A percentile compares a stretch with the other conserved stretches of the same genome.
These are phyloP conservation scores for Eleutherodactylus coqui DNA, from an alignment of 2,797 vertebrate genomes.

Conservation along the genomic window DNA sequence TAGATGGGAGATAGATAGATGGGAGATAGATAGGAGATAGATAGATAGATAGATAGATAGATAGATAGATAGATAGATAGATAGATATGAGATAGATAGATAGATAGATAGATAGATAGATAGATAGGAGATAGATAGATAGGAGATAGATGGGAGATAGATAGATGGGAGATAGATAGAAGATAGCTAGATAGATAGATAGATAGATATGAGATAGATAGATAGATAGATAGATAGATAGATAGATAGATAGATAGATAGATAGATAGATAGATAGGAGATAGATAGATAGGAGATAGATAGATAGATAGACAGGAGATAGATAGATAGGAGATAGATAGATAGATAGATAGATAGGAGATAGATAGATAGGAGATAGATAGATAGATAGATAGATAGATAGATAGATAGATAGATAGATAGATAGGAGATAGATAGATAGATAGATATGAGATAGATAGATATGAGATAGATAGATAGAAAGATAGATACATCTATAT, in stretches of 20 bases:
- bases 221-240: neutral
- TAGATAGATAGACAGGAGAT: neutral
- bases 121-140: neutral
- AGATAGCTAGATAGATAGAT: slow-evolving; percentile 4
- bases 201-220: neutral
- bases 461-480: no score
- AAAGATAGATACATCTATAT: no score
- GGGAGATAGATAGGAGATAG: neutral
- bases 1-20: neutral
- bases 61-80: neutral
- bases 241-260: slow-evolving; percentile 1
- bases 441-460: neutral
- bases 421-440: neutral
- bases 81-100: neutral
- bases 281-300: slow-evolving; percentile 6
- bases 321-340: neutral
- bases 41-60: neutral
- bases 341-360: neutral
- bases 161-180: neutral
- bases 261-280: neutral
- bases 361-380: no score
- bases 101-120: neutral
- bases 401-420: neutral
- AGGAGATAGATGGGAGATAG: neutral
- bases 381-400: no score